Conservation (phyloP, 1,140 invertebrate genomes). For the Orchesella cincta region DNA sequence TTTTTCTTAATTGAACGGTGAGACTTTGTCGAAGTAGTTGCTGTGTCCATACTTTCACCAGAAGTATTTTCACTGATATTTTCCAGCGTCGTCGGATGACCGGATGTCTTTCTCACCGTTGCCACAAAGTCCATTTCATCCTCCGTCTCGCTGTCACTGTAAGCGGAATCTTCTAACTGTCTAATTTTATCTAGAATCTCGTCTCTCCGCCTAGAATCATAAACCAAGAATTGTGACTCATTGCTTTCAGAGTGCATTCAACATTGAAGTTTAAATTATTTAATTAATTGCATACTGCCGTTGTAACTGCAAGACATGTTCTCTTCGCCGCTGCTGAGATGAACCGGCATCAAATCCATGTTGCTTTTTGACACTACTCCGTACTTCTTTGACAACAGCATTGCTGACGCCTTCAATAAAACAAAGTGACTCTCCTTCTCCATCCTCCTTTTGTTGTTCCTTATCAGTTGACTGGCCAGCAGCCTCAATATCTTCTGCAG, state of each 20-base stretch:
- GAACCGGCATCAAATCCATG: slow-evolving; percentile 32
- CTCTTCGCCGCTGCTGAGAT: slow-evolving; percentile 40
- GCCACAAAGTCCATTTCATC: slow-evolving; percentile 39
- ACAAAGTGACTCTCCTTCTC: not conserved
- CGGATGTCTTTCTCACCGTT: not conserved
- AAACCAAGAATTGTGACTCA: not conserved
- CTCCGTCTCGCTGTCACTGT: slow-evolving; percentile 42
- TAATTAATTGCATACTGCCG: slow-evolving; percentile 38
- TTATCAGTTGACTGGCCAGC: too few species aligned
- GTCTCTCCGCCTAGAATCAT: slow-evolving; percentile 42
- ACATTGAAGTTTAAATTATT: not conserved
- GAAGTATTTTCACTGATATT: not conserved
- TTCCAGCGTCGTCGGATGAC: not conserved
- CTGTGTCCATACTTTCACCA: too few species aligned
- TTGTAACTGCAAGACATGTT: slow-evolving; percentile 42
- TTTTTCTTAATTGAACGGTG: too few species aligned
- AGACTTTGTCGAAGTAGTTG: too few species aligned
- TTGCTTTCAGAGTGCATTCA: not conserved
- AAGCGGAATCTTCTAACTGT: slow-evolving; percentile 38
- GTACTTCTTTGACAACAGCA: not conserved
- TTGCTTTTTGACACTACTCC: not conserved
- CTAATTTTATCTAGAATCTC: slow-evolving; percentile 47
- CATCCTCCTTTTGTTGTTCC: not conserved
- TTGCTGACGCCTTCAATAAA: not conserved
- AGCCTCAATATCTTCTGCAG: not conserved